Percentiles rank a stretch among this genome's conserved stretches.
phyloP scores from a whole-genome alignment of 2,888 invertebrate genomes.

The Crepidodera aurea region DNA sequence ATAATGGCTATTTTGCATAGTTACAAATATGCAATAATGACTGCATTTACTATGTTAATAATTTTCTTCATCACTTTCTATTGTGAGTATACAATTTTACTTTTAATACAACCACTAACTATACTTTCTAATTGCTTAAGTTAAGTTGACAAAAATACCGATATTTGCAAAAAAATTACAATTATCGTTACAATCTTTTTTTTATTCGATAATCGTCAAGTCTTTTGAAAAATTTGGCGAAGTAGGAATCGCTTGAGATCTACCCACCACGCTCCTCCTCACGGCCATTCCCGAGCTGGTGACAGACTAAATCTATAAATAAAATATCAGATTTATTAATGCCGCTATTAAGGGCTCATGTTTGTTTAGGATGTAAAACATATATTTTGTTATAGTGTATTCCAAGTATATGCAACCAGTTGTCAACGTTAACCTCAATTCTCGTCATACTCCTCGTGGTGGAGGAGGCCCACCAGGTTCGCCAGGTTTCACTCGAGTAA shows the following conservation, averaged over 20 bases:
- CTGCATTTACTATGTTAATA: conserved; percentile 50
- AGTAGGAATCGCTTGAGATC: too few relatives aligned
- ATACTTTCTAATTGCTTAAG: conserved; percentile 7
- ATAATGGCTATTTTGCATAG: conserved; percentile 44
- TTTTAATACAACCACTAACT: too few relatives aligned
- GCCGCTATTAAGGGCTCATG: too few relatives aligned
- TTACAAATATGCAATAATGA: conserved; percentile 49
- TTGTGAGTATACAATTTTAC: conserved; percentile 48
- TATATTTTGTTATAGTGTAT: conserved; percentile 53
- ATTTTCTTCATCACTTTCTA: conserved; percentile 57
- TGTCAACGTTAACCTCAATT: conserved; percentile 55
- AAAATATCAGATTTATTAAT: too few relatives aligned
- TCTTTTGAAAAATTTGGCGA: too few relatives aligned
- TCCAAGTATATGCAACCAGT: conserved; percentile 57
- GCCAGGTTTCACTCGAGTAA: neutral
- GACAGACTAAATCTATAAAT: too few relatives aligned
- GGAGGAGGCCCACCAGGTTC: neutral
- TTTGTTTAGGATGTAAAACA: too few relatives aligned
- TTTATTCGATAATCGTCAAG: too few relatives aligned
- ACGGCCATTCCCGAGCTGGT: too few relatives aligned
- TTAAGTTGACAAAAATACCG: conserved; percentile 3
- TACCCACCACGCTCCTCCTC: too few relatives aligned
- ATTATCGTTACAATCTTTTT: too few relatives aligned
- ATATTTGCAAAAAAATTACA: too few relatives aligned
- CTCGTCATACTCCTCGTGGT: conserved; percentile 23